Conservation (phyloP, 2,888 invertebrate species). For the Stictocephala bisonia region DNA sequence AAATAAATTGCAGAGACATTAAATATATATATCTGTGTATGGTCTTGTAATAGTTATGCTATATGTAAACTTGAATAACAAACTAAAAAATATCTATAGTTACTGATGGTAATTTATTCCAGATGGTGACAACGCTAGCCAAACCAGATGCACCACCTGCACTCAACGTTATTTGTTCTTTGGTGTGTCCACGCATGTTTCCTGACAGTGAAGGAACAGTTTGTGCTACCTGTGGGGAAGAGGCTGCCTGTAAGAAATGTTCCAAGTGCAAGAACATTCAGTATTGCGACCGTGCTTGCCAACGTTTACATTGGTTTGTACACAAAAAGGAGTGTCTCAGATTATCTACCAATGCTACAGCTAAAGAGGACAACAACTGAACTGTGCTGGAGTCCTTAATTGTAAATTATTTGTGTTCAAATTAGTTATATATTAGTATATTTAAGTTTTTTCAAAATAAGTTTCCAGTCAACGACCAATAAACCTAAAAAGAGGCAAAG, state of each 20-base stretch:
- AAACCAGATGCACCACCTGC: slow-evolving; percentile 82
- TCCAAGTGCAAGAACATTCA: slow-evolving; percentile 93
- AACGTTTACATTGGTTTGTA: slow-evolving; percentile 92
- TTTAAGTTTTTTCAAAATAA: no score
- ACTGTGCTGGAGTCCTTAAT: no score
- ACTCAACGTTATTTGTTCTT: slow-evolving; percentile 77
- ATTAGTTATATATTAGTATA: no score
- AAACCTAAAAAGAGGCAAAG: no score
- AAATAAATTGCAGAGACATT: no score
- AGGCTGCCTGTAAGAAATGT: slow-evolving; percentile 92
- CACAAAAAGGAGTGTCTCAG: slow-evolving; percentile 88
- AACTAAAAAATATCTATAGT: not conserved
- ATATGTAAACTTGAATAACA: no score
- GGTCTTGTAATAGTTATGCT: no score
- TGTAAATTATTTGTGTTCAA: no score
- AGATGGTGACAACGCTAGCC: slow-evolving; percentile 79
- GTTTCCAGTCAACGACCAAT: no score
- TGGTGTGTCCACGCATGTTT: slow-evolving; percentile 89
- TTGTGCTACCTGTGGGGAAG: slow-evolving; percentile 90
- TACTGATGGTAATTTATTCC: slow-evolving; percentile 29
- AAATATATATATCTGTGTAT: no score
- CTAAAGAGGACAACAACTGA: slow-evolving; percentile 25
- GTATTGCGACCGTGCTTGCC: slow-evolving; percentile 96
- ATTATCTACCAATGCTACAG: slow-evolving; percentile 12
- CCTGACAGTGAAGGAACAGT: slow-evolving; percentile 71